Base-by-base conservation (phyloP, 2,797 vertebrate species). In the Leuciscus waleckii region DNA sequence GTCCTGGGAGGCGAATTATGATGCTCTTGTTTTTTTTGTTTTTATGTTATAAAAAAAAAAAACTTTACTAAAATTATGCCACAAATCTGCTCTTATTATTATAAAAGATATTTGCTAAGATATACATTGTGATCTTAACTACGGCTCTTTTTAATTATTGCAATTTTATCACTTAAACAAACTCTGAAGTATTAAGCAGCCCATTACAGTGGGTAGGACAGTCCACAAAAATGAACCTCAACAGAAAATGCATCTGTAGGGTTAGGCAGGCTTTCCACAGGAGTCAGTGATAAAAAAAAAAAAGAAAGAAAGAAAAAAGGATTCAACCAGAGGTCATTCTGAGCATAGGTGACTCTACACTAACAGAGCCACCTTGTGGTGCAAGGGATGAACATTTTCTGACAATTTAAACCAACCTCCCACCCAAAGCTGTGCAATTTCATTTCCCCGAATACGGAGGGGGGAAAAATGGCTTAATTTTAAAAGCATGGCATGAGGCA, bases 291-390 rank as follows among this genome's bases (percentile, higher is more conserved):
- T 54, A 65, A 69, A 86, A 43, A 43, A 11, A 11, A 2, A 13
- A 46, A 46, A 29, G 29, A 29, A 43, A 9, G 0, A 17, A 17
- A 19, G 2, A 54, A 82, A 39, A n/a, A 13, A 32, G 61, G 32
- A 65, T 67, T 9, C 37, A 71, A 21, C 23, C 58, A 61, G 23
- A 79, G 79, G 58, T 70, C 39, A 73, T 54, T 19, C 37, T 39
- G n/a, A 85, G 79, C n/a, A 16, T 70, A 61, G 63, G 58, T 68
- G 65, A 80, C 37, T 21, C 21, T 37, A 81, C 70, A 71, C 49
- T 37, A 69, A 81, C 86, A 71, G 85, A 90, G 91, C 91, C 92
- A 92, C 87, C 92, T 92, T 88, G 91, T 92, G 93, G 92, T 88
- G 23, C 11, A 41, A 7, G 16, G 5, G 19, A 70, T 49, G 5